These are phyloP conservation scores for Cettia cetti DNA, from an alignment of 2,113 vertebrate species.

Conservation along the genomic window DNA sequence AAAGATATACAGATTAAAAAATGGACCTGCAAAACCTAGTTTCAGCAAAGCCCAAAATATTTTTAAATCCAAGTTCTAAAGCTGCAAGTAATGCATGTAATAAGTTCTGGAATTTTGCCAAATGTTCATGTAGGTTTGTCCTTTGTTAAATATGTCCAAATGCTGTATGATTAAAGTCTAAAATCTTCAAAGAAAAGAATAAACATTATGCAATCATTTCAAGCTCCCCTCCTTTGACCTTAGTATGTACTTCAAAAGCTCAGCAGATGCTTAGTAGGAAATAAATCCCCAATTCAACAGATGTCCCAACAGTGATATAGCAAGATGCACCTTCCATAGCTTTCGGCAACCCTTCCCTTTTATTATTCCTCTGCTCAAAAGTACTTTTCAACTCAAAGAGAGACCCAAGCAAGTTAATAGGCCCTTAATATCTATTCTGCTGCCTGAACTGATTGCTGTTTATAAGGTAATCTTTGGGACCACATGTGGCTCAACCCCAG, in stretches of 20 bases:
- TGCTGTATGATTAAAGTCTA: conserved; percentile 40
- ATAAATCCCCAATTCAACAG: conserved; percentile 68
- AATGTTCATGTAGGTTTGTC: background rate
- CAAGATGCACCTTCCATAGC: conserved; percentile 48
- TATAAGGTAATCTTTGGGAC: conserved; percentile 68
- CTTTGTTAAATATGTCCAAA: conserved; percentile 46
- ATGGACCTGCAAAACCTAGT: background rate
- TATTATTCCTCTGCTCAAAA: conserved; percentile 58
- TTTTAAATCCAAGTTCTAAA: conserved; percentile 1
- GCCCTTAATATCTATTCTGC: conserved; percentile 45
- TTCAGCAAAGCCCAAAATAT: background rate
- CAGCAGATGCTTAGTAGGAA: conserved; percentile 68
- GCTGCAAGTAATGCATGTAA: background rate
- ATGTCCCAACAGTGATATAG: conserved; percentile 34
- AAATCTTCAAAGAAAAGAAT: conserved; percentile 68
- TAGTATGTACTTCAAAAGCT: conserved; percentile 69
- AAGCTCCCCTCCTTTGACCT: conserved; percentile 60
- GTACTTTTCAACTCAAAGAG: conserved; percentile 66
- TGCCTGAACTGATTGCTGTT: conserved; percentile 69
- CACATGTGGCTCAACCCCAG: conserved; percentile 61
- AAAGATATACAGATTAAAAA: background rate
- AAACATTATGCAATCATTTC: conserved; percentile 68
- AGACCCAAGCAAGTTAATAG: conserved; percentile 70
- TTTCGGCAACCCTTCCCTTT: conserved; percentile 70
- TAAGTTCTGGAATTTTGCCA: conserved; percentile 11